phyloP scores from a whole-genome alignment of 2,888 invertebrate species.

The Zaprionus lineosus region DNA sequence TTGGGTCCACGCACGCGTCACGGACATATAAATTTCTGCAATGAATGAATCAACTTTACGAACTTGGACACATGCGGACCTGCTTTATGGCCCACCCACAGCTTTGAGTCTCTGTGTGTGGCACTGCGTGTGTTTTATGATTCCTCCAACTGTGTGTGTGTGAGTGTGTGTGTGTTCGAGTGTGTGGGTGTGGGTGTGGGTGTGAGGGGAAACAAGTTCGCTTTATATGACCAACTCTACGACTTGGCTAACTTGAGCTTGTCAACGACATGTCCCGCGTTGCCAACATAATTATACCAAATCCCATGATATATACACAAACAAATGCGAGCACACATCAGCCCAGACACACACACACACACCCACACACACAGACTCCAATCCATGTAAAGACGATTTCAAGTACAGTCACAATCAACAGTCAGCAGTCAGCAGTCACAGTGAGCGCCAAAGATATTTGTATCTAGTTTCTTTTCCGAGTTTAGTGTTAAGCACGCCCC shows the following conservation, averaged over 20 bases:
- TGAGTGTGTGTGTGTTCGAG: conserved; percentile 16
- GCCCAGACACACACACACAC: background rate
- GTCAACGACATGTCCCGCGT: conserved; percentile 65
- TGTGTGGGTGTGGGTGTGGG: conserved; percentile 19
- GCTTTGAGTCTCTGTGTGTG: conserved; percentile 21
- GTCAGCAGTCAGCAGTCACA: conserved; percentile 17
- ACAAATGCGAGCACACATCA: background rate
- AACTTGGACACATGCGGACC: conserved; percentile 66
- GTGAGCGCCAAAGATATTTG: conserved; percentile 59
- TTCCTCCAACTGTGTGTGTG: too few relatives aligned
- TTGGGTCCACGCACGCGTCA: conserved; percentile 45
- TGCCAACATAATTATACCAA: conserved; percentile 71
- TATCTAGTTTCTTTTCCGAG: conserved; percentile 68
- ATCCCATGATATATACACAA: conserved; percentile 29
- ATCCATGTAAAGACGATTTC: background rate
- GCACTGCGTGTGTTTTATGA: conserved; percentile 45
- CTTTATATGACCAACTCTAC: conserved; percentile 52
- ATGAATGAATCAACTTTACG: conserved; percentile 77
- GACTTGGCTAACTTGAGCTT: conserved; percentile 66
- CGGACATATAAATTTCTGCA: conserved; percentile 71
- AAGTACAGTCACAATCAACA: conserved; percentile 1
- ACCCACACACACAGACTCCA: background rate
- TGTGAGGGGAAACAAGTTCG: conserved; percentile 52
- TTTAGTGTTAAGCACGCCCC: conserved; percentile 50
- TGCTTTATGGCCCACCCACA: conserved; percentile 63